Evolutionary conservation across 2,797 vertebrate genomes (phyloP), one percentile per base, ranked within the genome.

Genomic region (Sebastes hubbsi): DNA sequence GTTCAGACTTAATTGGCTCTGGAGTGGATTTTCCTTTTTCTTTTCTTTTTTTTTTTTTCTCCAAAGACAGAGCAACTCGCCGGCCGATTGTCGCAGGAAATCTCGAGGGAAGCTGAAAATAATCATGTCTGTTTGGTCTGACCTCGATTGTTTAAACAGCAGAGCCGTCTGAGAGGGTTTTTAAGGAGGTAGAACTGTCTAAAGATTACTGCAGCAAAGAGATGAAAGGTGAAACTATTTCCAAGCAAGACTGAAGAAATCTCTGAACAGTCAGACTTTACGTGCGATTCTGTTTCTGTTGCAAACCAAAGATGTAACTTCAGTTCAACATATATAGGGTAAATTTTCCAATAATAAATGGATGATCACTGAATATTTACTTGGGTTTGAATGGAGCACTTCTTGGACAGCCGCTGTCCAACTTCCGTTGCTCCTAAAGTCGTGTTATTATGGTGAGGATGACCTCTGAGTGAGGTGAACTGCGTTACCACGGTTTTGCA

Each of bases 1-100:
- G 12, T 5, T 68, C 42, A 38, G 4, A 7, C 30, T 72, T 87
- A 87, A 91, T 91, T 88, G 82, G 84, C 77, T 73, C 64, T 60
- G 66, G 38, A 29, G 34, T 24, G 24, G 63, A 25, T 36, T 68
- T 68, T n/a, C 30, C 30, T 67, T 61, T 61, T 18, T 14, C 11
- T 5, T 13, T 18, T 72, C 60, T 63, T 46, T 52, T 61, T 60
- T 55, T 55, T 24, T 20, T 9, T 20, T 4, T 16, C 59, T 46
- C 38, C 2, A 16, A 30, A 76, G 58, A 77, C 1, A 1, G 54
- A 76, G 61, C 3, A 29, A 65, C 38, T 75, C 14, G 4, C 55
- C 4, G 13, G 25, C 63, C 6, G 32, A 58, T 22, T 46, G 34
- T 77, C 29, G 6, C 76, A 25, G 68, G 54, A 73, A 62, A 29